phyloP scores from a whole-genome alignment of 1,140 invertebrate genomes.

The Coelopa frigida region DNA sequence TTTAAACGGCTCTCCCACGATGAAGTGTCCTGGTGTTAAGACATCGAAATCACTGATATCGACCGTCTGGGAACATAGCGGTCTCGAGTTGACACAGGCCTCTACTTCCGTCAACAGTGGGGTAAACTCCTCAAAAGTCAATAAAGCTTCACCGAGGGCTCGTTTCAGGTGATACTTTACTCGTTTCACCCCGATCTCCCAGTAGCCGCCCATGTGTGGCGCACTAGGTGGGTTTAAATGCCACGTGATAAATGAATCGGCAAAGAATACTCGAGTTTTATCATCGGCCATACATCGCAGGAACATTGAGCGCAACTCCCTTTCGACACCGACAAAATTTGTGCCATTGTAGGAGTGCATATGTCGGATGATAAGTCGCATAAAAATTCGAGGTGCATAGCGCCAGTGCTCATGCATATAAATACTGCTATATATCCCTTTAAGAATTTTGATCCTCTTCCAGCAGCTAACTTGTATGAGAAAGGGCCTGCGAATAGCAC shows the following conservation, averaged over 20 bases:
- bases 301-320: slow-evolving; percentile 7
- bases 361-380: neutral
- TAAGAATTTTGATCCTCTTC: too few species aligned
- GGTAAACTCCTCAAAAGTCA: slow-evolving; percentile 28
- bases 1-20: slow-evolving; percentile 33
- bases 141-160: slow-evolving; percentile 21
- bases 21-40: slow-evolving; percentile 40
- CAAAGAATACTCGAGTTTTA: neutral
- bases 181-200: slow-evolving; percentile 35
- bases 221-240: slow-evolving; percentile 12
- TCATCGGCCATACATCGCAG: slow-evolving; percentile 4
- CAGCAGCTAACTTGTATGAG: slow-evolving; percentile 14
- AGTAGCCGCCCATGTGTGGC: slow-evolving; percentile 38
- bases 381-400: too few species aligned
- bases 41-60: slow-evolving; percentile 19
- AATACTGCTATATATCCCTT: too few species aligned
- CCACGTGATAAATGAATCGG: slow-evolving; percentile 19
- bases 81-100: slow-evolving; percentile 28
- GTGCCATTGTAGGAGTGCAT: neutral
- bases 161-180: slow-evolving; percentile 28
- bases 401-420: too few species aligned
- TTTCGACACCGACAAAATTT: slow-evolving; percentile 4
- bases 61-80: slow-evolving; percentile 24
- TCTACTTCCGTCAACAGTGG: slow-evolving; percentile 24
- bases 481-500: slow-evolving; percentile 8